Evolutionary conservation across 2,888 invertebrate genomes (phyloP).

Genomic region (Priocnemis perturbator): DNA sequence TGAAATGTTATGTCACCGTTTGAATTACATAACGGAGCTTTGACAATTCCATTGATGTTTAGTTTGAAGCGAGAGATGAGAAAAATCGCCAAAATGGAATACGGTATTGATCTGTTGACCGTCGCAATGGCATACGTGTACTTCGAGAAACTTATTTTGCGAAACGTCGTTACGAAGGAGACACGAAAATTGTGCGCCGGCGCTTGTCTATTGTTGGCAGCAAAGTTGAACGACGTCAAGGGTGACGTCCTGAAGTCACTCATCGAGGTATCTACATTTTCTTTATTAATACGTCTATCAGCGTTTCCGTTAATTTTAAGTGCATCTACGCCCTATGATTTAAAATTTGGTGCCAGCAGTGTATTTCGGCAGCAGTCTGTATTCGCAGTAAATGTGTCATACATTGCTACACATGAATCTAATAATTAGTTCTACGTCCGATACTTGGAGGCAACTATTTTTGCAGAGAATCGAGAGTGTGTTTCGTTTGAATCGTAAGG

Average conservation of each 20-base stretch:
- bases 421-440: constrained; percentile 8
- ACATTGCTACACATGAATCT: background rate
- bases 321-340: no score
- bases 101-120: constrained; percentile 89
- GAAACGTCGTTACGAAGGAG: constrained; percentile 93
- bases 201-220: constrained; percentile 93
- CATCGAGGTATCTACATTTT: constrained; percentile 83
- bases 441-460: constrained; percentile 22
- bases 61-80: constrained; percentile 97
- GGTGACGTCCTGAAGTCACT: constrained; percentile 90
- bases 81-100: constrained; percentile 91
- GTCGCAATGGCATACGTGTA: constrained; percentile 99
- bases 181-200: constrained; percentile 97
- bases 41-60: background rate
- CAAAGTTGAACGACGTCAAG: constrained; percentile 98
- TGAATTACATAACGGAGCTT: background rate
- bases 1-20: background rate
- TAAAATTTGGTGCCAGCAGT: no score
- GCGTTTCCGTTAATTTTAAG: background rate
- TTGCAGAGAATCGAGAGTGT: constrained; percentile 91
- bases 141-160: constrained; percentile 96
- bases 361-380: no score
- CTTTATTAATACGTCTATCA: background rate
- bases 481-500: constrained; percentile 93
- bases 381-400: background rate